A percentile compares a stretch with the other conserved stretches of the same genome.
These are phyloP conservation scores for Pilophorus perplexus DNA, from an alignment of 2,888 invertebrate species.

Conservation along the genomic window DNA sequence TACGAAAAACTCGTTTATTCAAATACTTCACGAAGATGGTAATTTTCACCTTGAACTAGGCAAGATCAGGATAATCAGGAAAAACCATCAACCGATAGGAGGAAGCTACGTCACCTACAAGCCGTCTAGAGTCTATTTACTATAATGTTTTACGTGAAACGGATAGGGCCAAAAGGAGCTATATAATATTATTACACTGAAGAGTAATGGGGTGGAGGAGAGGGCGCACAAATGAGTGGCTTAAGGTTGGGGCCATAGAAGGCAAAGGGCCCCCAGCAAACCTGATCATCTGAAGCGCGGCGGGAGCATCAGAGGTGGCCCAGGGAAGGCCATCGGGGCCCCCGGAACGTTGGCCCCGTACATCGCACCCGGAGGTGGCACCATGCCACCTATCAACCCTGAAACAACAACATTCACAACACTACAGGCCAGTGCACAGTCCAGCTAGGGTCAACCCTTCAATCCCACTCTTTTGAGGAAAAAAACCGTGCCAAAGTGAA, in stretches of 20 bases:
- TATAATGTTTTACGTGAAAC: too few relatives aligned
- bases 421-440: too few relatives aligned
- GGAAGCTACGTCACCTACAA: too few relatives aligned
- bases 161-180: too few relatives aligned
- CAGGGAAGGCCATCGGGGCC: constrained; percentile 53
- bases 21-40: too few relatives aligned
- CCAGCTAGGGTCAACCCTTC: constrained; percentile 11
- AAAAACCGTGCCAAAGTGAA: constrained; percentile 23
- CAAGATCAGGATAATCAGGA: too few relatives aligned
- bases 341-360: constrained; percentile 48
- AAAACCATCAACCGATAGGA: too few relatives aligned
- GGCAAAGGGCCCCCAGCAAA: constrained; percentile 58
- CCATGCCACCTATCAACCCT: constrained; percentile 49
- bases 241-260: constrained; percentile 56
- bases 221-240: constrained; percentile 22
- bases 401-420: constrained; percentile 39
- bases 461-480: constrained; percentile 13
- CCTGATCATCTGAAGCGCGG: constrained; percentile 85
- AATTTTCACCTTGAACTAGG: too few relatives aligned
- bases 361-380: constrained; percentile 46
- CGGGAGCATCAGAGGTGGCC: constrained; percentile 67
- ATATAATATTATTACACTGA: too few relatives aligned
- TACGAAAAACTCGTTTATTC: too few relatives aligned
- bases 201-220: constrained; percentile 8
- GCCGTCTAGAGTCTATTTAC: too few relatives aligned